Evolutionary conservation across 2,888 invertebrate species (phyloP), one percentile per base, ranked within the genome.

Genomic region (Machimus atricapillus): DNA sequence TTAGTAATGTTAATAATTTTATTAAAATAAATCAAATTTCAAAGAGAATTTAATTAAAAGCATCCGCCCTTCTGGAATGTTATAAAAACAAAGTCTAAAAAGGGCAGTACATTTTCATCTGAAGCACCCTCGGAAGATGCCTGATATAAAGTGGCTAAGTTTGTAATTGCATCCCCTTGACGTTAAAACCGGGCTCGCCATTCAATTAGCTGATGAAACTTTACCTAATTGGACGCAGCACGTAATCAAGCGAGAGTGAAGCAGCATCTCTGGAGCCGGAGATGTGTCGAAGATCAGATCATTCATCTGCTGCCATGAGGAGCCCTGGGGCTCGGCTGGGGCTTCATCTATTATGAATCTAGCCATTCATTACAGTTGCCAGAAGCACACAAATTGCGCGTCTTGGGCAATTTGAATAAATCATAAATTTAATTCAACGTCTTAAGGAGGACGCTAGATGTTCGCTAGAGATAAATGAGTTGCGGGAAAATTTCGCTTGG

Each of bases 321-420:
- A 82, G 58, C 82, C 56, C 40, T 37, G 9, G 58, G 37, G 46
- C 78, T 16, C 46, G 40, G 27, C 4, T 8, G 52, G n/a, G 82
- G 56, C 58, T 23, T 82, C 52, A 27, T 82, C 58, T 82, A 58
- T 56, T 9, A 82, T 82, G 82, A 82, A 82, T 82, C 58, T 37
- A 40, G 34, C 82, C 66, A 82, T 66, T 82, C 82, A 82, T 82
- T 82, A 82, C 82, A 58, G 58, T 37, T 37, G 82, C 82, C 58
- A 82, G 82, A 82, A 58, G 58, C 43, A 46, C 58, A 82, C 40
- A 66, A 66, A 66, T 37, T 58, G 82, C 31, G 56, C 82, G 58
- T 82, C 82, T 82, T 58, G 82, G 40, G 58, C 66, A 82, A 82
- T 82, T 82, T 82, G 66, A 82, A 82, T 82, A 82, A 82, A 82